Percentiles rank a stretch among this genome's conserved stretches.
These are phyloP conservation scores for Dromococcyx pavoninus DNA, from an alignment of 2,797 vertebrate genomes.

Conservation along the genomic window DNA sequence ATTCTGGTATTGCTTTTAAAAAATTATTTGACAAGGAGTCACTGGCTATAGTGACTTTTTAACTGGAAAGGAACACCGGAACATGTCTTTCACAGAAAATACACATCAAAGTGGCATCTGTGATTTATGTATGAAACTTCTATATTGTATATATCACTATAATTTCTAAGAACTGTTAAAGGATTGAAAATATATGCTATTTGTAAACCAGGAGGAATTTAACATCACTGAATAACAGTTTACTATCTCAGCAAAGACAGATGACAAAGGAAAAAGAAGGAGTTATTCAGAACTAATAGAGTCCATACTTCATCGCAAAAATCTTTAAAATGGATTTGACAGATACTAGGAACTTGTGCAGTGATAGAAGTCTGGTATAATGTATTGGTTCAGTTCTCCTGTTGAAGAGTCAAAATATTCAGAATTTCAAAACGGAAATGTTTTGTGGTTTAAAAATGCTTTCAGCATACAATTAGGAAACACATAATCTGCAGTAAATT, in stretches of 20 bases:
- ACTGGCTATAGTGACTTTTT: background rate
- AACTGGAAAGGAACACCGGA: background rate
- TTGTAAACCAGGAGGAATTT: background rate
- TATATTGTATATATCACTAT: background rate
- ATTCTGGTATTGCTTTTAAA: background rate
- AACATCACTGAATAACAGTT: background rate
- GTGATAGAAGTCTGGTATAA: background rate
- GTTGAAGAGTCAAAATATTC: background rate
- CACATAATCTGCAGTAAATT: background rate
- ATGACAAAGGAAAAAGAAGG: background rate
- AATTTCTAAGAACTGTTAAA: background rate
- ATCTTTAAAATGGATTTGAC: background rate
- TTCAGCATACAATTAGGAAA: background rate
- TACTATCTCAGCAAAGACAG: background rate
- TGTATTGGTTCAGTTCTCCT: background rate
- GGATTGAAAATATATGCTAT: background rate
- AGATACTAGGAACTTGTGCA: background rate
- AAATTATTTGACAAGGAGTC: background rate
- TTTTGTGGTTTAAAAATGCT: background rate
- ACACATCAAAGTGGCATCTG: background rate
- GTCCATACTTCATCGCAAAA: background rate
- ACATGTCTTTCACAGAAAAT: background rate
- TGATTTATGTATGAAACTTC: background rate
- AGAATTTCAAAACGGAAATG: background rate
- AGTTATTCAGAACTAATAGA: background rate